Evolutionary conservation across 2,888 invertebrate species (phyloP), one percentile per base, ranked within the genome.

Genomic region (Shargacucullia verbasci): DNA sequence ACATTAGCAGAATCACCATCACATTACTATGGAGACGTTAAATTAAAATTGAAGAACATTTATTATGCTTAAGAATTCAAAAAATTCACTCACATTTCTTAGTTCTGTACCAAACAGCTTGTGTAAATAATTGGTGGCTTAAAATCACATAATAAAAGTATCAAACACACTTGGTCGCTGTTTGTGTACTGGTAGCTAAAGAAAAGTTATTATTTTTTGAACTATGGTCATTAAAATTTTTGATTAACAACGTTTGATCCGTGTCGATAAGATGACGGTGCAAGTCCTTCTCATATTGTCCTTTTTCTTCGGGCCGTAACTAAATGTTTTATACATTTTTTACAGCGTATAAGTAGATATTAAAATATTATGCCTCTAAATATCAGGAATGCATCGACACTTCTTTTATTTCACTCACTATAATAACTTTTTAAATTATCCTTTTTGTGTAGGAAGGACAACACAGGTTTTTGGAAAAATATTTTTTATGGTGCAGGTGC

Each of bases 181-280:
- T 80, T 69, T 63, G 65, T 80, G 70, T 83, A 73, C 84, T 81
- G 84, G 86, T 86, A 88, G 90, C 83, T 73, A 82, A 84, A 84
- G 89, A 86, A 86, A 92, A 87, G 90, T 92, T 93, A 93, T 93
- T 94, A 93, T 93, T 92, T 93, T 93, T 89, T 88, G 91, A 91
- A 89, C 90, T 92, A 91, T 92, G 92, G 92, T 93, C 92, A 94
- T 94, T 94, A 94, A 94, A 94, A 93, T 92, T 92, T 92, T 91
- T 94, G 93, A 94, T 93, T 93, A 94, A 91, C 91, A 83, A 88
- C 92, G 87, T 92, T 91, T 89, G 91, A 91, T 90, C 90, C 92
- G 89, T 91, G 89, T 91, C 93, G 93, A 92, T 89, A 84, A 85
- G 88, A 90, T 94, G 94, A 94, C 92, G 83, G 68, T 76, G 91